Evolutionary conservation across 2,113 vertebrate species (phyloP).

Genomic region (Nothocercus julius): DNA sequence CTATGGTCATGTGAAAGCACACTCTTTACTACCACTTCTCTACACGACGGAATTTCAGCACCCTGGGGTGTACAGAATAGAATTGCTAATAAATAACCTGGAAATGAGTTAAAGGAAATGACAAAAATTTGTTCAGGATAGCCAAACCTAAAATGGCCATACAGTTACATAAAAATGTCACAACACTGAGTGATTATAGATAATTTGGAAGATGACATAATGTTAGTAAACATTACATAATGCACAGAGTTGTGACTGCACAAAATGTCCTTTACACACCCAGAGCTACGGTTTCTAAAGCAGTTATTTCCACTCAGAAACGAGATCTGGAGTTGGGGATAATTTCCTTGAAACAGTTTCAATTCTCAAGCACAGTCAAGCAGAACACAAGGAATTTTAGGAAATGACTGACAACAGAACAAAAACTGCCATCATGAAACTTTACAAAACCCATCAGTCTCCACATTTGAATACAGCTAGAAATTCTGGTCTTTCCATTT

Average conservation of each 20-base stretch:
- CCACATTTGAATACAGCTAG: not conserved
- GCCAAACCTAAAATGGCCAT: not conserved
- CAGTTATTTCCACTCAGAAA: not conserved
- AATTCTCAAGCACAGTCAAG: not conserved
- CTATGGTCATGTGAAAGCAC: not conserved
- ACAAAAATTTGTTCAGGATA: not conserved
- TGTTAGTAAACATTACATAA: not conserved
- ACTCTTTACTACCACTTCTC: not conserved
- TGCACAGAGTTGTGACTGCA: not conserved
- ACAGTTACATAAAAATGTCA: not conserved
- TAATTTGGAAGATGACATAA: not conserved
- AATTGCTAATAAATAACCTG: not conserved
- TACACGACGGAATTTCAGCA: not conserved
- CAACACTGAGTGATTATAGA: not conserved
- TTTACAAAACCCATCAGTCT: not conserved
- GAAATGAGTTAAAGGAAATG: not conserved
- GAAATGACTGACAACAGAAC: not conserved
- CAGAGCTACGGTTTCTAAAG: not conserved
- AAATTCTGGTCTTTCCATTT: not conserved
- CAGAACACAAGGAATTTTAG: not conserved
- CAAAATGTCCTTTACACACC: not conserved
- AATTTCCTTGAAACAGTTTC: not conserved
- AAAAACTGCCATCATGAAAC: not conserved
- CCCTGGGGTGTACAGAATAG: not conserved
- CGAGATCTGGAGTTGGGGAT: not conserved